phyloP scores from a whole-genome alignment of 92 coral and sea anemone species.

The Porites rus region DNA sequence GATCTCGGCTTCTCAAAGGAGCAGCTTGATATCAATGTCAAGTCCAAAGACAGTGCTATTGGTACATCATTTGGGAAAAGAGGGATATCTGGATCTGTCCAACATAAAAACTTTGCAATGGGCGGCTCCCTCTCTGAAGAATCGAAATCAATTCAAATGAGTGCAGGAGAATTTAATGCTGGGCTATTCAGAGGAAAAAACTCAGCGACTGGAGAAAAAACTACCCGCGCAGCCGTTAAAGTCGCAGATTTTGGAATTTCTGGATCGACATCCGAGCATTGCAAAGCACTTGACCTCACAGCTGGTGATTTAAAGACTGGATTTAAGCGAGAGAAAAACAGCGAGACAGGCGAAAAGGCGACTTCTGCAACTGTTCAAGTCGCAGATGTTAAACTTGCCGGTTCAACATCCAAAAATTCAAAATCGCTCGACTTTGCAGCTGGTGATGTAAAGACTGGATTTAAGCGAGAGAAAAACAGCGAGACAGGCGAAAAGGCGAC shows the following conservation, averaged over 20 bases:
- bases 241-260: constrained; percentile 22
- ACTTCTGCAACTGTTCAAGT: constrained; percentile 16
- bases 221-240: constrained; percentile 20
- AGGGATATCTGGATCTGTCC: constrained; percentile 52
- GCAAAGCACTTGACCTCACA: background rate
- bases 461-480: constrained; percentile 22
- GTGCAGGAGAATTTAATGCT: constrained; percentile 44
- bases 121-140: constrained; percentile 44
- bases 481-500: constrained; percentile 12
- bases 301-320: constrained; percentile 31
- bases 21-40: constrained; percentile 34
- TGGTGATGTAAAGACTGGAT: constrained; percentile 26
- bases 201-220: constrained; percentile 19
- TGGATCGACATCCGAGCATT: constrained; percentile 41
- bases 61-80: constrained; percentile 66
- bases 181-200: constrained; percentile 32
- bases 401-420: constrained; percentile 14
- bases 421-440: constrained; percentile 13
- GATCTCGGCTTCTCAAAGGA: constrained; percentile 55
- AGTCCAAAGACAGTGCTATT: constrained; percentile 35
- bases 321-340: constrained; percentile 19
- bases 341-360: constrained; percentile 15
- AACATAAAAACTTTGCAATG: constrained; percentile 48
- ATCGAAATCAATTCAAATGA: constrained; percentile 47
- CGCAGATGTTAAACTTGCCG: constrained; percentile 26